A percentile compares a stretch with the other conserved stretches of the same genome.
Evolutionary conservation across 1,140 invertebrate species (phyloP).

Genomic region (Neodiprion pinetum): DNA sequence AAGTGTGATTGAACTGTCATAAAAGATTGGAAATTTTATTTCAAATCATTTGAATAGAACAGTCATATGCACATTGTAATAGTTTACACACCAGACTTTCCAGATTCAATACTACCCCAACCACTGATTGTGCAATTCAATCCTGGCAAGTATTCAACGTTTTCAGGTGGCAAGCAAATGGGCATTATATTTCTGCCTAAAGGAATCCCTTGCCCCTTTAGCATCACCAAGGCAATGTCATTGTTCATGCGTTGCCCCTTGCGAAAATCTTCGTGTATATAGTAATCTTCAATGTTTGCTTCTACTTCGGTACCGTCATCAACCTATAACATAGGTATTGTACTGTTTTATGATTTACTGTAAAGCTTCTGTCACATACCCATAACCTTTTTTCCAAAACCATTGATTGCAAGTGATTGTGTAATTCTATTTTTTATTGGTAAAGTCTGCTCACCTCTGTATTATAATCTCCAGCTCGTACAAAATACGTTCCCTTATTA

Average conservation of each 20-base stretch:
- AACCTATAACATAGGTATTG: slow-evolving; percentile 44
- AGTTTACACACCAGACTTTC: slow-evolving; percentile 63
- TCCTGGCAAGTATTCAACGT: slow-evolving; percentile 61
- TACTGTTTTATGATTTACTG: not conserved
- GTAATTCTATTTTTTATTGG: not conserved
- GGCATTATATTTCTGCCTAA: slow-evolving; percentile 76
- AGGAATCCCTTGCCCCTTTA: slow-evolving; percentile 70
- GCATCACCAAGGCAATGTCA: slow-evolving; percentile 75
- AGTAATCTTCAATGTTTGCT: slow-evolving; percentile 72
- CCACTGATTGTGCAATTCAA: slow-evolving; percentile 81
- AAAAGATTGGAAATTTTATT: slow-evolving; percentile 25
- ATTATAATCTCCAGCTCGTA: slow-evolving; percentile 77
- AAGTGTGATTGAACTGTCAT: slow-evolving; percentile 60
- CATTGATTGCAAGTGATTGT: no score
- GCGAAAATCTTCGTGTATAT: slow-evolving; percentile 71
- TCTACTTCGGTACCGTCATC: slow-evolving; percentile 72
- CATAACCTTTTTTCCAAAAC: not conserved
- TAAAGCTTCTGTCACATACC: not conserved
- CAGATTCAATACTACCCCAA: slow-evolving; percentile 74
- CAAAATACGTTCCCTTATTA: slow-evolving; percentile 70
- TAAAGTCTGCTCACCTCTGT: slow-evolving; percentile 61
- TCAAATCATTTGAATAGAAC: slow-evolving; percentile 16
- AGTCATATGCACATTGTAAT: slow-evolving; percentile 17
- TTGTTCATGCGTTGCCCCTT: slow-evolving; percentile 73
- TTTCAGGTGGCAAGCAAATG: slow-evolving; percentile 72